These are phyloP conservation scores for Montipora cactus DNA, from an alignment of 64 coral and sea anemone genomes.

Conservation along the genomic window DNA sequence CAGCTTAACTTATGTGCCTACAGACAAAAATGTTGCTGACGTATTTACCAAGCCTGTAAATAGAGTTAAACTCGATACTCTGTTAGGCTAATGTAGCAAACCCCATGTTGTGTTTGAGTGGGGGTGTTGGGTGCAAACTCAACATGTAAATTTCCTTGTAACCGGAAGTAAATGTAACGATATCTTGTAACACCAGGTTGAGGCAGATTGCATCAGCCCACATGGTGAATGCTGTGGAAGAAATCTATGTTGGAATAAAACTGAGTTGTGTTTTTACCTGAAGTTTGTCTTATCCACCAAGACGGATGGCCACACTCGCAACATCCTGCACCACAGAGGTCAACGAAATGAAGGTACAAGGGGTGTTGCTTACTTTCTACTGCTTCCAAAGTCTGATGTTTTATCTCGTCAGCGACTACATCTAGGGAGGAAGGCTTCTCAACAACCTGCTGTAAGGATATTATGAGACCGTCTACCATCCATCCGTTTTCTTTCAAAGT, in stretches of 20 bases:
- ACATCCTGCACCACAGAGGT: conserved; percentile 23
- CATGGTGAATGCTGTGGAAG: too few species aligned
- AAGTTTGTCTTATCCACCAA: too few species aligned
- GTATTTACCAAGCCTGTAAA: conserved; percentile 25
- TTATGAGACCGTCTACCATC: not conserved
- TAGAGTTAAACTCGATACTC: not conserved
- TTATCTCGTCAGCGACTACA: not conserved
- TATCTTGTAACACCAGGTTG: not conserved
- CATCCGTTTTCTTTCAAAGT: not conserved
- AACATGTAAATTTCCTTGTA: not conserved
- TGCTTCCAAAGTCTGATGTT: not conserved
- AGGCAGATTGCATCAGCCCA: too few species aligned
- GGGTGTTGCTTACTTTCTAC: not conserved
- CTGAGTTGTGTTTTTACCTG: too few species aligned
- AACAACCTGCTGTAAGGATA: conserved; percentile 3
- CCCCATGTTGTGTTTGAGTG: not conserved
- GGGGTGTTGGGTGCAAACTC: not conserved
- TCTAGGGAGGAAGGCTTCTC: conserved; percentile 23
- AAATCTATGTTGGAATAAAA: too few species aligned
- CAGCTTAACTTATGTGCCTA: not conserved
- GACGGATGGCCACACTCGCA: too few species aligned
- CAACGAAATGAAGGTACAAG: conserved; percentile 11
- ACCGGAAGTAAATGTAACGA: not conserved
- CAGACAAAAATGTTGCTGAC: not conserved
- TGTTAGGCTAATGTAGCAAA: not conserved